phyloP scores from a whole-genome alignment of 1,140 invertebrate genomes.

The Streblospio benedicti region DNA sequence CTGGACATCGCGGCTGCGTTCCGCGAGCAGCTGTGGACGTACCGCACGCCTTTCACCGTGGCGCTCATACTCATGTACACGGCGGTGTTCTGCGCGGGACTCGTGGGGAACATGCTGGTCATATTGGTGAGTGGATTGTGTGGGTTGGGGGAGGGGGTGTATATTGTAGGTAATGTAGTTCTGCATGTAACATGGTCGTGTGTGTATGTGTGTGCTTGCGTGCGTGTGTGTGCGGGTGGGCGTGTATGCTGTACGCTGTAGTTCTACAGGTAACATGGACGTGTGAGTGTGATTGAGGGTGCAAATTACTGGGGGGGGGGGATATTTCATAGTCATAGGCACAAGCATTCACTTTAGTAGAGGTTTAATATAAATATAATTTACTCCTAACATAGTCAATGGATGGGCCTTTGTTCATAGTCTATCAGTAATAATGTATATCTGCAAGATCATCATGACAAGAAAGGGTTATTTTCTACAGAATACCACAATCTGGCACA shows the following conservation, averaged over 20 bases:
- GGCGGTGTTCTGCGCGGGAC: not conserved
- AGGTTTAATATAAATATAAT: not conserved
- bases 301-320: not conserved
- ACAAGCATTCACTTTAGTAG: not conserved
- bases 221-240: not conserved
- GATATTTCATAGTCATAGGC: not conserved
- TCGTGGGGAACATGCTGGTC: not conserved
- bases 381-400: not conserved
- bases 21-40: no score
- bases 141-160: no score
- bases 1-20: no score
- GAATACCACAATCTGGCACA: no score
- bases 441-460: no score
- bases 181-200: no score
- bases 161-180: no score
- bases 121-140: no score
- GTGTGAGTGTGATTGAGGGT: no score
- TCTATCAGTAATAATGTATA: not conserved
- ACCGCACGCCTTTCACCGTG: no score
- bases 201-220: not conserved
- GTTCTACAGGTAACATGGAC: not conserved
- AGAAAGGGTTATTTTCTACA: no score
- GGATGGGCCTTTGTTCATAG: not conserved
- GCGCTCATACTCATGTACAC: not conserved
- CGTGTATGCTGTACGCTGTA: not conserved